Evolutionary conservation across 1,140 invertebrate genomes (phyloP), one percentile per base, ranked within the genome.

Genomic region (Oryzaephilus surinamensis): DNA sequence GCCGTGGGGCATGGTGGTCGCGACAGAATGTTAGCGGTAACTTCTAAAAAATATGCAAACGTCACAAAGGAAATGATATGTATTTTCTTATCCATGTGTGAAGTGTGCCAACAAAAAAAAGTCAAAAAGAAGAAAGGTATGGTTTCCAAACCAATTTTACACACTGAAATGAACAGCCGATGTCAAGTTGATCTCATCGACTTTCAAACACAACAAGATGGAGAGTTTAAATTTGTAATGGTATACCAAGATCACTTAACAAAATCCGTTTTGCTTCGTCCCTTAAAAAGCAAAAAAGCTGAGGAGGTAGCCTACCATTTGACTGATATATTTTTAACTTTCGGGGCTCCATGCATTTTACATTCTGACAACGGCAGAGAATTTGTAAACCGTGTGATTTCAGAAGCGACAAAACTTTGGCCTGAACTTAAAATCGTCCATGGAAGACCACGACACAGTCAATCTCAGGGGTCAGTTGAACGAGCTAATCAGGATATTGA

Each of bases 101-200:
- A 11, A 23, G n/a, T 23, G 6, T 42, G 38, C 19, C 38, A 41
- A 41, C 32, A 41, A 15, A 45, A 45, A 28, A 11, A 4, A 4
- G 16, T 6, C 6, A 11, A 28, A 4, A 8, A 10, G 10, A 52
- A 55, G 60, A 62, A 43, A 43, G 38, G 41, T 60, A 32, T 56
- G 19, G 52, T 62, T 32, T 39, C 54, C 13, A 62, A 62, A 35
- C 51, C 57, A 15, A 54, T 63, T 16, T 27, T 57, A 18, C 42
- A 44, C 38, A 34, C 21, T 24, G 48, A 66, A 33, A 48, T 62
- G 34, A 62, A 63, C 41, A 42, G 21, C 34, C 15, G 64, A 36
- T 63, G 61, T 43, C 63, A 70, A 57, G 55, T 70, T 7, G 66
- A 20, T 8, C 41, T 68, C 5, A 67, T 67, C 18, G 63, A 67